Evolutionary conservation across 2,888 invertebrate genomes (phyloP), one percentile per base, ranked within the genome.

Genomic region (Caenorhabditis panamensis): DNA sequence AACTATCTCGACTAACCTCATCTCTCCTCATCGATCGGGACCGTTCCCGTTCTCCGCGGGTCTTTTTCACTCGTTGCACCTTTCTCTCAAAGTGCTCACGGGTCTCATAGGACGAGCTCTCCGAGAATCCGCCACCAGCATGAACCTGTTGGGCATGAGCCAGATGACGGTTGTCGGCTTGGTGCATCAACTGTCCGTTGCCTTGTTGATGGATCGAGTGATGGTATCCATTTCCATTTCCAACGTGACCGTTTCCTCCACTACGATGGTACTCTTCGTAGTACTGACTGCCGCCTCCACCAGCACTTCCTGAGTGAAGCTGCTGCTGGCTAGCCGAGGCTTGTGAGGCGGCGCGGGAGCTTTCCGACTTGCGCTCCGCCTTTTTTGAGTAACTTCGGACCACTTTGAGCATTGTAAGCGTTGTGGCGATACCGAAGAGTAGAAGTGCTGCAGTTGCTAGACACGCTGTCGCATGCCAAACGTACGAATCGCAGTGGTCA

Each of bases 301-400:
- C 62, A 6, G 61, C 79, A 28, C 63, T 69, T 44, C 79, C 67
- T 18, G 41, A 49, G 8, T 59, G 41, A 4, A 53, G 53, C 24
- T 58, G 28, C 67, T 79, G 76, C 37, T n/a, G 56, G 44, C 20
- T 37, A 37, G 28, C 18, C 36, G 22, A 41, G 9, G 31, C 31
- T 22, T 76, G 82, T 9, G 68, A 63, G 9, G 80, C 71, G 8
- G 69, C 83, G 51, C 83, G 83, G n/a, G 86, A 84, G 41, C 82
- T 78, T 51, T 89, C 88, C 53, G 88, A 89, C 79, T 90, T 91
- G 41, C 87, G 84, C 78, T 89, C 88, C 28, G 88, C 86, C 79
- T 89, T 89, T 72, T 85, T 85, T 68, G 85, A 83, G 73, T 95
- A 94, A 53, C 89, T 89, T 92, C 94, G 94, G 84, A 95, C 94